Evolutionary conservation across 2,797 vertebrate genomes (phyloP), one percentile per base, ranked within the genome.

Genomic region (Pelodytes ibericus): DNA sequence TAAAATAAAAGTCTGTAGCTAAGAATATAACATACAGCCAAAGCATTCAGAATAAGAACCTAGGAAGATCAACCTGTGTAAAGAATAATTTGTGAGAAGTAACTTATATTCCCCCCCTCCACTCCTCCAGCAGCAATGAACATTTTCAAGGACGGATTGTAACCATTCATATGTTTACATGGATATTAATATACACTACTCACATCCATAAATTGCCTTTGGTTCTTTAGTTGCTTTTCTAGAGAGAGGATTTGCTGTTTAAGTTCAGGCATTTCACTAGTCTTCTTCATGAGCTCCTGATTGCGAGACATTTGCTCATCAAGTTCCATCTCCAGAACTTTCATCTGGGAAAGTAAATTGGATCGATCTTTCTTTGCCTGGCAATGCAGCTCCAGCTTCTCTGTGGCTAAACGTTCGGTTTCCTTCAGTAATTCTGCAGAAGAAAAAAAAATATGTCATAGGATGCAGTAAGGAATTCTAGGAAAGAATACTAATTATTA

Each of bases 181-280:
- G 1, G 13, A 36, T 36, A n/a, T n/a, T n/a, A n/a, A n/a, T 6
- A n/a, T n/a, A 27, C 11, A 29, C 25, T 16, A 53, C 90, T 91
- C 72, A 96, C 98, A 47, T 99, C 95, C 83, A 99, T 99, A 81
- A 99, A 99, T 59, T 98, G 96, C 0, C 97, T 87, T 80, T 99
- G 89, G 13, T 91, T 93, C 82, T 94, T 98, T 31, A 99, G 88
- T 71, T 98, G 97, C 81, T 96, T 98, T 83, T 99, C 96, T 26
- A 99, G 93, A 24, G 95, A 92, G 59, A 89, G 88, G 77, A 98
- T 89, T 27, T 89, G 95, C 88, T 97, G 95, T 80, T 85, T 86
- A 39, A 98, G 91, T 72, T 96, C 94, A 8, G 90, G 82, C 0
- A 92, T 87, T 62, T 95, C 91, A 74, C 87, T 79, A 1, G 92